These are phyloP conservation scores for Percina caprodes DNA, from an alignment of 2,113 vertebrate species.

Conservation along the genomic window DNA sequence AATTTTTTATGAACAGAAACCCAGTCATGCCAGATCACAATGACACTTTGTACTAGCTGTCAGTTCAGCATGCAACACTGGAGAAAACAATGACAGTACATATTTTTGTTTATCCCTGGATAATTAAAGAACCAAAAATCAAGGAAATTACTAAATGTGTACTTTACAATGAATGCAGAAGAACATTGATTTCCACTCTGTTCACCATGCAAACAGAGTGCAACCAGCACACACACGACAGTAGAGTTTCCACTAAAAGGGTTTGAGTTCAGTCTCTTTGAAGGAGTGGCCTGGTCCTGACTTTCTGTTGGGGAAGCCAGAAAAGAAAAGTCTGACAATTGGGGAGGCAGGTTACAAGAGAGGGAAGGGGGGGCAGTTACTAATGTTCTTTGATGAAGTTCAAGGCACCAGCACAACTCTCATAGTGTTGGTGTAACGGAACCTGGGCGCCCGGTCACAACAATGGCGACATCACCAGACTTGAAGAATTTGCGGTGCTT, in stretches of 20 bases:
- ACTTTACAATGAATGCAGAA: conserved; percentile 9
- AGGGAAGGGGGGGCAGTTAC: conserved; percentile 1
- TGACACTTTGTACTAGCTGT: conserved; percentile 23
- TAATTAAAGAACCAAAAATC: conserved; percentile 20
- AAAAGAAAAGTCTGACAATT: conserved; percentile 8
- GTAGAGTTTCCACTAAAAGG: conserved; percentile 35
- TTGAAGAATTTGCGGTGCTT: conserved; percentile 96
- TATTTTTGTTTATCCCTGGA: neutral
- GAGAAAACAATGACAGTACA: conserved; percentile 4
- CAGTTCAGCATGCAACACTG: conserved; percentile 16
- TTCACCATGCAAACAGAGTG: conserved; percentile 4
- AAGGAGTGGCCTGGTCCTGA: conserved; percentile 12
- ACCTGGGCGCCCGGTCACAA: conserved; percentile 96
- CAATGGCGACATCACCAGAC: conserved; percentile 90
- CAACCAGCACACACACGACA: neutral
- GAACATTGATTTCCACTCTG: neutral
- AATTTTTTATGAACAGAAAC: conserved; percentile 71
- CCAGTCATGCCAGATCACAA: conserved; percentile 23
- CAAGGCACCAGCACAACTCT: conserved; percentile 94
- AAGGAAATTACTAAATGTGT: conserved; percentile 1
- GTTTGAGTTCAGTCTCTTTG: conserved; percentile 44
- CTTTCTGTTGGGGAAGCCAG: conserved; percentile 15
- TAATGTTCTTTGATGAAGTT: conserved; percentile 59
- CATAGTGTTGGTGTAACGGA: conserved; percentile 98
- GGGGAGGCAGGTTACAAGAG: conserved; percentile 1